These are phyloP conservation scores for Metopolophium dirhodum DNA, from an alignment of 1,140 invertebrate genomes.

Conservation along the genomic window DNA sequence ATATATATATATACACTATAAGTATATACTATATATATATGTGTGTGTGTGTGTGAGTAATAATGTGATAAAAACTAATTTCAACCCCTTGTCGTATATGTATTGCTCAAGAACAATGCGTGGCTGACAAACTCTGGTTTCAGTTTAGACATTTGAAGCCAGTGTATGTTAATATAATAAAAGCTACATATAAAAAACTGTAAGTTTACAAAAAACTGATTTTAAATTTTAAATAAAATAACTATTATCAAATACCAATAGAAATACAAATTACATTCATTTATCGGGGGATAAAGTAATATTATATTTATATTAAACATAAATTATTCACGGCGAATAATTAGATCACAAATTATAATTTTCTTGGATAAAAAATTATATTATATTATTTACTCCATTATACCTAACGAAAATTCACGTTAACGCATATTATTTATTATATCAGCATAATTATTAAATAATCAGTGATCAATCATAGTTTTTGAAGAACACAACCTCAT, in stretches of 20 bases:
- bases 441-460: neutral
- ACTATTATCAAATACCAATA: too few species aligned
- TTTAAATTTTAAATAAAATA: neutral
- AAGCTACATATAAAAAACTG: neutral
- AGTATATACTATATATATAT: too few species aligned
- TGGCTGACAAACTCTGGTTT: neutral
- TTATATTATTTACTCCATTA: neutral
- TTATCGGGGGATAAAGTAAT: too few species aligned
- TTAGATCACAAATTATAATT: neutral
- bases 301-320: neutral
- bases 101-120: neutral
- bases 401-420: too few species aligned
- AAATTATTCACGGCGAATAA: neutral
- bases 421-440: neutral
- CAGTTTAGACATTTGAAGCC: neutral
- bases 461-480: neutral
- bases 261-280: too few species aligned
- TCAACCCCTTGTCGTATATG: neutral
- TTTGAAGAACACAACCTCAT: neutral
- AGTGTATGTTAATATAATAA: neutral
- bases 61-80: neutral
- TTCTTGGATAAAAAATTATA: neutral
- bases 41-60: neutral
- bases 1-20: neutral
- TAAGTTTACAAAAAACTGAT: neutral